Percentiles rank a stretch among this genome's conserved stretches.
Evolutionary conservation across 2,797 vertebrate species (phyloP).

Genomic region (Microctenopoma steveboyesi): DNA sequence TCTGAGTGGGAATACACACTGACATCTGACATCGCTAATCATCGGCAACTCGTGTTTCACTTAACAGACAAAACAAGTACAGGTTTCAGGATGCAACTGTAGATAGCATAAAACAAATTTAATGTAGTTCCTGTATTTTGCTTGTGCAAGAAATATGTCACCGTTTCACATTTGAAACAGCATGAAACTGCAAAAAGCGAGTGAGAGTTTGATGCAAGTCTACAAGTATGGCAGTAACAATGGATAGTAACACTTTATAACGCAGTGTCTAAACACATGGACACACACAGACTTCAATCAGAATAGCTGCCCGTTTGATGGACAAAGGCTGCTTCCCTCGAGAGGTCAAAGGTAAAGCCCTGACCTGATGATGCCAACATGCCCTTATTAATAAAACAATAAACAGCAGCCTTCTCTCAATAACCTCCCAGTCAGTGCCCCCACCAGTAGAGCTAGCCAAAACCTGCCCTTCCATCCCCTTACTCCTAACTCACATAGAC

Average conservation of each 20-base stretch:
- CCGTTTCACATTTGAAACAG: constrained; percentile 15
- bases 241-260: constrained; percentile 6
- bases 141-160: constrained; percentile 7
- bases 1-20: background rate
- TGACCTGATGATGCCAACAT: constrained; percentile 80
- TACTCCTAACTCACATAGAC: constrained; percentile 41
- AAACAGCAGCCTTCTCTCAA: constrained; percentile 77
- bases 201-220: background rate
- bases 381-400: constrained; percentile 84
- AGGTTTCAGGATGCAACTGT: constrained; percentile 22
- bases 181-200: background rate
- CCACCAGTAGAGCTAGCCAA: constrained; percentile 49
- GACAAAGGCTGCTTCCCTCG: constrained; percentile 54
- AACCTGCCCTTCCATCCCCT: constrained; percentile 50
- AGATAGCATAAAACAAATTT: constrained; percentile 31
- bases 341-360: constrained; percentile 78
- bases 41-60: constrained; percentile 1
- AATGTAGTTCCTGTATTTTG: constrained; percentile 15
- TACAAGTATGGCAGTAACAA: constrained; percentile 25
- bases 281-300: constrained; percentile 62
- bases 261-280: constrained; percentile 23
- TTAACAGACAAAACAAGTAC: constrained; percentile 37
- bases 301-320: constrained; percentile 49
- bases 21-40: constrained; percentile 23
- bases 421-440: constrained; percentile 52